Percentiles rank a stretch among this genome's conserved stretches.
Evolutionary conservation across 2,888 invertebrate species (phyloP).

Genomic region (Loripinus fragilis): DNA sequence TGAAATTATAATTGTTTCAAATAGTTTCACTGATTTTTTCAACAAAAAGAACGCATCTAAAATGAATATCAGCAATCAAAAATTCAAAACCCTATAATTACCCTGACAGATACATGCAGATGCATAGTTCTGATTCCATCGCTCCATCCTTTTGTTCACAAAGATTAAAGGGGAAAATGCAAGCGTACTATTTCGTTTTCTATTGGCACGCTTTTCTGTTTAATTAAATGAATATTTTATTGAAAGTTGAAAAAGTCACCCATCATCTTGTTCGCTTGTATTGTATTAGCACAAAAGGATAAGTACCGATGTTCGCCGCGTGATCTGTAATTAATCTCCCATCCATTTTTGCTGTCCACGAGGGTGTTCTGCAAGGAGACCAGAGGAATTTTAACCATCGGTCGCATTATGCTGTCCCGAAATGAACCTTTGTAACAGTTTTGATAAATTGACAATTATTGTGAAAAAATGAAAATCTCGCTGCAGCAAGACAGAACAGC

Average conservation of each 20-base stretch:
- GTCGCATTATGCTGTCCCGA: conserved; percentile 6
- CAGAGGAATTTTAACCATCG: conserved; percentile 15
- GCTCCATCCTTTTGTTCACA: neutral
- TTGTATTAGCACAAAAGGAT: conserved; percentile 3
- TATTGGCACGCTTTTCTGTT: conserved; percentile 15
- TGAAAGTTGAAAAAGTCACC: conserved; percentile 20
- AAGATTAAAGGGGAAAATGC: neutral
- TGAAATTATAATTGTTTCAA: neutral
- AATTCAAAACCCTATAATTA: neutral
- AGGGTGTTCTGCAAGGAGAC: neutral
- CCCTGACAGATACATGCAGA: neutral
- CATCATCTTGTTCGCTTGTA: neutral
- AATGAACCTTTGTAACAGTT: conserved; percentile 24
- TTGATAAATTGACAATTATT: conserved; percentile 56
- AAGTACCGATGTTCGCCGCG: conserved; percentile 2
- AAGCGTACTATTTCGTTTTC: conserved; percentile 6
- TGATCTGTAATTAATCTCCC: conserved; percentile 18
- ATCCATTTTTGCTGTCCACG: conserved; percentile 9
- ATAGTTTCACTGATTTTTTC: neutral
- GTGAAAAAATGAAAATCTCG: conserved; percentile 51
- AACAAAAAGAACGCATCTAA: neutral
- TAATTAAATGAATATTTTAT: conserved; percentile 22
- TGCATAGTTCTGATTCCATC: conserved; percentile 8
- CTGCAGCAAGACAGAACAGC: conserved; percentile 43
- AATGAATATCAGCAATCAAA: neutral